Evolutionary conservation across 2,888 invertebrate species (phyloP).

Genomic region (Habrosyne pyritoides): DNA sequence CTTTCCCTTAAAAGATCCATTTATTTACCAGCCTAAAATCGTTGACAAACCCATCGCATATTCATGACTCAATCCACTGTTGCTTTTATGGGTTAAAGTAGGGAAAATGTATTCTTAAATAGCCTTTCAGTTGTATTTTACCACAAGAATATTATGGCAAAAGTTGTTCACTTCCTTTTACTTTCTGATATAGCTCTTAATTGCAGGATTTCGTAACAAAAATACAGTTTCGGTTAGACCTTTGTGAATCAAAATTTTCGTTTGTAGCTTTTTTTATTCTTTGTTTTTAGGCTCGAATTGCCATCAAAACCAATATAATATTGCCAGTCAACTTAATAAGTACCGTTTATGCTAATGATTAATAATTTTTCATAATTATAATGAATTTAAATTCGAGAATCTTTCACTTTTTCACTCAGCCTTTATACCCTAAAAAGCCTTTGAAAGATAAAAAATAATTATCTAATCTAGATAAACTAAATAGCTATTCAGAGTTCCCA

Average conservation of each 20-base stretch:
- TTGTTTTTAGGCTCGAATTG: too few relatives aligned
- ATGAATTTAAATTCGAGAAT: too few relatives aligned
- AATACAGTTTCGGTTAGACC: too few relatives aligned
- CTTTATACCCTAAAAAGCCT: not conserved
- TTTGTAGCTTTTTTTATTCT: too few relatives aligned
- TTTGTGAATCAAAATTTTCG: too few relatives aligned
- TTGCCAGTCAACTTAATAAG: too few relatives aligned
- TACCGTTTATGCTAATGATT: too few relatives aligned
- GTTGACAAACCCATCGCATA: constrained; percentile 66
- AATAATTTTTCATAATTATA: too few relatives aligned
- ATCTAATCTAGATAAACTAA: not conserved
- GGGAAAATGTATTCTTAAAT: constrained; percentile 36
- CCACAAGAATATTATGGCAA: not conserved
- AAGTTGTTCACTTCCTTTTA: too few relatives aligned
- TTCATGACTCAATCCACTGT: constrained; percentile 62
- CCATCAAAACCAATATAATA: too few relatives aligned
- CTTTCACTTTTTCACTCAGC: not conserved
- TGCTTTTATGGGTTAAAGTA: constrained; percentile 56
- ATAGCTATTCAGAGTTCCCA: not conserved
- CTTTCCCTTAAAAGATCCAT: constrained; percentile 51
- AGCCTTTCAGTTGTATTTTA: constrained; percentile 11
- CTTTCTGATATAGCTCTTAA: too few relatives aligned
- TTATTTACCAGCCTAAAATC: constrained; percentile 58
- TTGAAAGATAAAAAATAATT: not conserved
- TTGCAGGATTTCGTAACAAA: too few relatives aligned